Percentiles rank a stretch among this genome's conserved stretches.
Evolutionary conservation across 2,113 vertebrate species (phyloP).

Genomic region (Gallinago media): DNA sequence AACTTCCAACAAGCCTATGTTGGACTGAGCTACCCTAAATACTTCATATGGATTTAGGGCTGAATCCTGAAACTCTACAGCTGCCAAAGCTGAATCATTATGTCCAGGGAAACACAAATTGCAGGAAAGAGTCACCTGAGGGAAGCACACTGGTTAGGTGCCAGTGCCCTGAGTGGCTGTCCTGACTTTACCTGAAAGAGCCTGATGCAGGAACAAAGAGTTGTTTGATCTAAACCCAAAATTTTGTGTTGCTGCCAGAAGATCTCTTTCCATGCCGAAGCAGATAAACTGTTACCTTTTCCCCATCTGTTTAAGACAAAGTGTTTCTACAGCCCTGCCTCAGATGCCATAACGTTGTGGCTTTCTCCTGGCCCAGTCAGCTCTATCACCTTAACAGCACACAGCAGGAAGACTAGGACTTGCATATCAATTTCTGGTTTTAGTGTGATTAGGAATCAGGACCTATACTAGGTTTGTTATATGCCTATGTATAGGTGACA

Average conservation of each 20-base stretch:
- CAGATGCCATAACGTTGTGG: not conserved
- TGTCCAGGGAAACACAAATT: not conserved
- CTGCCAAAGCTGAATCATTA: not conserved
- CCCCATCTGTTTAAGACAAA: not conserved
- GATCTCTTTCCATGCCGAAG: not conserved
- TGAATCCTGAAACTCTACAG: not conserved
- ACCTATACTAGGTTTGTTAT: not conserved
- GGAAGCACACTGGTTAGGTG: fast-evolving
- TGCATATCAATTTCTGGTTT: not conserved
- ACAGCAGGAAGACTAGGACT: not conserved
- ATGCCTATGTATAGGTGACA: not conserved
- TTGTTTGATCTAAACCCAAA: not conserved
- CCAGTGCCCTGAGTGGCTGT: not conserved
- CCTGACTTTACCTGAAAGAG: not conserved
- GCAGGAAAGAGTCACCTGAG: not conserved
- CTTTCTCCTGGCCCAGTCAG: not conserved
- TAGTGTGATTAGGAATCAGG: not conserved
- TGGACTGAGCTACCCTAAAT: not conserved
- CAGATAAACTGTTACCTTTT: not conserved
- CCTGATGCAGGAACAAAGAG: not conserved
- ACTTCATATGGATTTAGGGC: fast-evolving
- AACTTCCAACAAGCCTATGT: not conserved
- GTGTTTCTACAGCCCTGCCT: not conserved
- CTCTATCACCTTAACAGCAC: too few relatives aligned
- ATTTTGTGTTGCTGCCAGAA: not conserved